Conservation (phyloP, 2,797 vertebrate genomes). For the Eulemur mongoz region DNA sequence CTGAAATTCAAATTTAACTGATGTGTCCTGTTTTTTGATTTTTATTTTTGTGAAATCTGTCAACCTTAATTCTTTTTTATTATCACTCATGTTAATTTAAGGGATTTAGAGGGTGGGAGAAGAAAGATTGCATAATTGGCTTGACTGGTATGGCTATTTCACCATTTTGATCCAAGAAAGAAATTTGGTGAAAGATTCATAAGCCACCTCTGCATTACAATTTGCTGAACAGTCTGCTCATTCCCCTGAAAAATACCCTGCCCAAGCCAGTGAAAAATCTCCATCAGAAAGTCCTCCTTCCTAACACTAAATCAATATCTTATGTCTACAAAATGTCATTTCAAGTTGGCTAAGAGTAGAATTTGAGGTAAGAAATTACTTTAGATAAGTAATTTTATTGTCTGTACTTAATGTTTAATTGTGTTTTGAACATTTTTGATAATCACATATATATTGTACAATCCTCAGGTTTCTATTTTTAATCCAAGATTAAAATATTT, state of each 20-base stretch:
- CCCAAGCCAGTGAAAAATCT: neutral
- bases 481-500: conserved; percentile 53
- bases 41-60: neutral
- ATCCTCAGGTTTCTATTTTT: conserved; percentile 49
- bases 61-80: neutral
- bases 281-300: neutral
- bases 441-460: neutral
- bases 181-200: neutral
- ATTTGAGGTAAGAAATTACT: conserved; percentile 33
- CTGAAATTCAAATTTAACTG: conserved; percentile 13
- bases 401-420: conserved; percentile 29
- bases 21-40: neutral
- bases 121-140: neutral
- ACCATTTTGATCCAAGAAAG: conserved; percentile 12
- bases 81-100: neutral
- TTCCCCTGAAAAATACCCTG: neutral
- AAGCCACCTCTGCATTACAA: neutral
- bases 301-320: neutral
- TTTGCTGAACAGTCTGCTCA: neutral
- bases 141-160: neutral
- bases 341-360: conserved; percentile 4
- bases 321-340: neutral
- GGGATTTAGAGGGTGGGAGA: neutral
- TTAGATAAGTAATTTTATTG: neutral
- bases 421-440: neutral